phyloP scores from a whole-genome alignment of 2,797 vertebrate genomes.

The Benthosema pterotum region DNA sequence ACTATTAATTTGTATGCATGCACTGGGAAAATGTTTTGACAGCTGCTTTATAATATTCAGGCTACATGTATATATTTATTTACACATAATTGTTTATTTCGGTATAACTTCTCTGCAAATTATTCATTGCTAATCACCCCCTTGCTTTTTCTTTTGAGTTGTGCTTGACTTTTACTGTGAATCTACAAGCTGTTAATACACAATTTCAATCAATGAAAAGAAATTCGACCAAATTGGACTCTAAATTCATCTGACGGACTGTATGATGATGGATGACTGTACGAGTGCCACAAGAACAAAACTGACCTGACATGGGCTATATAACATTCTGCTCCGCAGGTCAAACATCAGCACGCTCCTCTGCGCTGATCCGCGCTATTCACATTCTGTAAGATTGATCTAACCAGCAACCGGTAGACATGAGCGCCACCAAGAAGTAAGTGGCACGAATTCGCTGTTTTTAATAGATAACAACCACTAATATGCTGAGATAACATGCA shows the following conservation, averaged over 20 bases:
- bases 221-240: too few relatives aligned
- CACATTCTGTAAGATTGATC: conserved; percentile 38
- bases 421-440: conserved; percentile 78
- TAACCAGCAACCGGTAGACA: conserved; percentile 48
- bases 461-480: neutral
- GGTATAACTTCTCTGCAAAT: too few relatives aligned
- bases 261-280: too few relatives aligned
- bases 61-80: neutral
- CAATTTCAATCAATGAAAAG: too few relatives aligned
- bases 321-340: conserved; percentile 9
- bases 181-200: too few relatives aligned
- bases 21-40: neutral
- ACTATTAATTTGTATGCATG: neutral
- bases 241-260: too few relatives aligned
- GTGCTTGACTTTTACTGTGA: too few relatives aligned
- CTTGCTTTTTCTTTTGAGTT: too few relatives aligned
- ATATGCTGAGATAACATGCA: neutral
- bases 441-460: conserved; percentile 36
- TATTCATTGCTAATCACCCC: too few relatives aligned
- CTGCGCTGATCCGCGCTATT: conserved; percentile 43
- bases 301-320: too few relatives aligned
- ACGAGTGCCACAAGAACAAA: too few relatives aligned
- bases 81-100: neutral
- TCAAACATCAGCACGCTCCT: conserved; percentile 7
- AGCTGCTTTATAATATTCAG: neutral